Evolutionary conservation across 1,140 invertebrate species (phyloP).

Genomic region (Drosophila carrolli): DNA sequence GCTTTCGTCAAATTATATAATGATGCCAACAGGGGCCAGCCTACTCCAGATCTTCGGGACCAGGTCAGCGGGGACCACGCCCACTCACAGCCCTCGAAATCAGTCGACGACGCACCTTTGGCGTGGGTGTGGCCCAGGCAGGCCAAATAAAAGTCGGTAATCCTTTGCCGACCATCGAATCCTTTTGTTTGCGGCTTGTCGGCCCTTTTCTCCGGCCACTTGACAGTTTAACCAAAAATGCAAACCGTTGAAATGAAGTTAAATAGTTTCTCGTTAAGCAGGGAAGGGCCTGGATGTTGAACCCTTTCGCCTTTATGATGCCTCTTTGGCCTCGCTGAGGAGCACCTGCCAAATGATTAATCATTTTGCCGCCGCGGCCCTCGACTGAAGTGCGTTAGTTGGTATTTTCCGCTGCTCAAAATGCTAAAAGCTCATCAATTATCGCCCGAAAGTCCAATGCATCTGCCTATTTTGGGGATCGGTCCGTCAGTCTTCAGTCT

Average conservation of each 20-base stretch:
- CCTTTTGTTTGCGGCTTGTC: conserved; percentile 40
- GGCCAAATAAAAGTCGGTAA: conserved; percentile 66
- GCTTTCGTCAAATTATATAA: conserved; percentile 78
- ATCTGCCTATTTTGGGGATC: conserved; percentile 63
- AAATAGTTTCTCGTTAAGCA: conserved; percentile 81
- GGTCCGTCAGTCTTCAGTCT: conserved; percentile 23
- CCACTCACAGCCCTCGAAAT: conserved; percentile 17
- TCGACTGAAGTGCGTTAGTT: conserved; percentile 60
- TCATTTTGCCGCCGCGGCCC: conserved; percentile 63
- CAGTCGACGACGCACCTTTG: conserved; percentile 48
- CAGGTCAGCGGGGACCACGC: conserved; percentile 53
- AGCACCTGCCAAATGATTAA: conserved; percentile 82
- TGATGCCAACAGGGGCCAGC: conserved; percentile 66
- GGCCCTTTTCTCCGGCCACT: conserved; percentile 55
- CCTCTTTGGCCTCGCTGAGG: conserved; percentile 12
- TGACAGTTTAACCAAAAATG: conserved; percentile 80
- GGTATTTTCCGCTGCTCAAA: conserved; percentile 58
- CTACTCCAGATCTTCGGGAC: conserved; percentile 28
- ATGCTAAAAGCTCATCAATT: conserved; percentile 83
- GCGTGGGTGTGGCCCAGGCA: conserved; percentile 66
- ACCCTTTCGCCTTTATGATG: conserved; percentile 43
- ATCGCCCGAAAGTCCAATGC: conserved; percentile 52
- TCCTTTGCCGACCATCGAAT: conserved; percentile 56
- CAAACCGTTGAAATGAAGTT: conserved; percentile 77
- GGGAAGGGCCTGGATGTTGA: conserved; percentile 49